Evolutionary conservation across 2,888 invertebrate species (phyloP), one percentile per base, ranked within the genome.

Genomic region (Eristalis arbustorum): DNA sequence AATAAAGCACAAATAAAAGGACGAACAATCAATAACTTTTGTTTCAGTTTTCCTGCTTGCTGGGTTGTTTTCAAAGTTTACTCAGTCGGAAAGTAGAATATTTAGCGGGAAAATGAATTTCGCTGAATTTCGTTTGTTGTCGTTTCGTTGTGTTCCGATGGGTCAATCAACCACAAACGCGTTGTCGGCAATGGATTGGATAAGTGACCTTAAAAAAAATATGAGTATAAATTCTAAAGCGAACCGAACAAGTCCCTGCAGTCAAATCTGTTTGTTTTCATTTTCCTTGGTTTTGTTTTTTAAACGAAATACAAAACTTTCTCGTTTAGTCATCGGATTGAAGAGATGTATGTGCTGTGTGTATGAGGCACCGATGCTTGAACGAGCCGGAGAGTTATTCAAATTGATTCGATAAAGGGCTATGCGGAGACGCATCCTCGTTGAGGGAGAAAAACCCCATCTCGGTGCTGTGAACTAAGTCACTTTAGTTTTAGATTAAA

Each of bases 401-500:
- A 82, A 82, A 85, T 80, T 76, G 76, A 84, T 82, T 85, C 42
- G 69, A 77, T 82, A 73, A 73, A 74, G 77, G 68, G 77, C 42
- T 66, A 56, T 37, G 69, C 5, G 1, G 18, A 13, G 57, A 31
- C 57, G 11, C 25, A 28, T 62, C 34, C 5, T 14, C 49, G 34
- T 40, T 68, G 37, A 28, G 6, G 63, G 28, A 28, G 34, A 25
- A 28, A 28, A 67, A 63, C 13, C 13, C 62, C 64, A 73, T 69
- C 64, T 82, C 34, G 49, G 56, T 69, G 66, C 40, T 71, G 73
- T 77, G 42, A 68, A 81, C 62, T 68, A 64, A 82, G 73, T 82
- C 85, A 85, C 82, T 85, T 85, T 77, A 74, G 85, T 77, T 85
- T 77, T 82, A 77, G 85, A 85, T 82, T 85, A 85, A 82, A 85